Evolutionary conservation across 2,113 vertebrate genomes (phyloP), one percentile per base, ranked within the genome.

Genomic region (Nettapus auritus): DNA sequence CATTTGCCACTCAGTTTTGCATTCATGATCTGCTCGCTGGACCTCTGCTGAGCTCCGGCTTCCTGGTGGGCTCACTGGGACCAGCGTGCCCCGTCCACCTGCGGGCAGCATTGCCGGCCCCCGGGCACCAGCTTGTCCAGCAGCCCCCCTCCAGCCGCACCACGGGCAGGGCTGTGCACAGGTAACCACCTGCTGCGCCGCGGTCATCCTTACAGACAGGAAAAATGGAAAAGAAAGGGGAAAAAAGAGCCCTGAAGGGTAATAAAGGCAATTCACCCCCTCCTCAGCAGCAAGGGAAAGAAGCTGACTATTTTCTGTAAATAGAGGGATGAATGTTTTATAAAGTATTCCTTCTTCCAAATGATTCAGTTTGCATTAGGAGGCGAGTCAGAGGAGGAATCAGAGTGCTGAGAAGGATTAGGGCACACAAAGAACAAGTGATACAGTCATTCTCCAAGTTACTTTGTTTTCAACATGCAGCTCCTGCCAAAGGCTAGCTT

Each of bases 401-500:
- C 70, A 36, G 62, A 69, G 55, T 8, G 34, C 80, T 68, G 74
- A 87, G 75, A 69, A 76, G 50, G 79, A 88, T 94, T 87, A 70
- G 29, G 23, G 68, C 83, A 85, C 78, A 94, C 93, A 96, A 96
- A 94, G 96, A 86, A 83, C 63, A 92, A 94, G 78, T 0, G 2
- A 68, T 33, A 88, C 46, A 88, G 92, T 95, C 87, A 78, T 86
- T 91, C 88, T 63, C 68, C 36, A 85, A 91, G 73, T 88, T 90
- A 93, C 82, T 95, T 84, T 83, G 85, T 94, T 94, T 94, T 94
- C 90, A 94, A 88, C 88, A 48, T 34, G 66, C 62, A 92, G 83
- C 78, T 83, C 74, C 81, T 92, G 92, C 89, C 94, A 96, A 94
- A 76, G 81, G 57, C 77, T 46, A 90, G 94, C 85, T 97, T 96